Base-by-base conservation (phyloP, 2,888 invertebrate genomes). In the Leucophora obtusa region DNA sequence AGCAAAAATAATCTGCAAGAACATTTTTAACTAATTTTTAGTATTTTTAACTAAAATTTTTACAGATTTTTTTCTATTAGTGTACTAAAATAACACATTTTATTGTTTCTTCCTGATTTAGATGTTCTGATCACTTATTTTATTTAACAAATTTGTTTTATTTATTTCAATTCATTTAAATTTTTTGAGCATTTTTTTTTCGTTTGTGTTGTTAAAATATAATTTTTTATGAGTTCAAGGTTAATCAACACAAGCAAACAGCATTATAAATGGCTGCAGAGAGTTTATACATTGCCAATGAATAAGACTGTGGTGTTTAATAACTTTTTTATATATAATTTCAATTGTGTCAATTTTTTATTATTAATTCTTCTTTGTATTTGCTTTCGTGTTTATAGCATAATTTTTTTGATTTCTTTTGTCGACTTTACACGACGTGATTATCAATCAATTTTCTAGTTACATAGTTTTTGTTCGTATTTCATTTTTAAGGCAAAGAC, bases 211-310 rank as follows among this genome's bases (percentile, higher is more conserved):
- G 59, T 59, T 70, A 65, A 65, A 71, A 50, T 43, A 4, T 35
- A 14, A 43, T 53, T 65, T 66, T 75, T 79, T 79, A 79, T 71
- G 79, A 79, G 79, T 79, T 79, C 79, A 79, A 79, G 79, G 79
- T 81, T 81, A 76, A 81, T 72, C 66, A 53, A 53, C 62, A 62
- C 3, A 28, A 28, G 73, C 53, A 35, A 54, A 35, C 72, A 73
- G 68, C 62, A 56, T 66, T 72, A 68, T 33, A 28, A 77, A 77
- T 71, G 65, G 59, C 59, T 66, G 51, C 77, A 43, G 59, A 70
- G 33, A 47, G 43, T 47, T 35, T 60, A 71, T 54, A 54, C 71
- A 71, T 65, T 53, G 71, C 65, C 59, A 77, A 77, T 75, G 69
- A 71, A 76, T 63, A 65, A n/a, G 47, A 24, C 14, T 65, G 51